Evolutionary conservation across 2,888 invertebrate genomes (phyloP).

Genomic region (Meta bourneti): DNA sequence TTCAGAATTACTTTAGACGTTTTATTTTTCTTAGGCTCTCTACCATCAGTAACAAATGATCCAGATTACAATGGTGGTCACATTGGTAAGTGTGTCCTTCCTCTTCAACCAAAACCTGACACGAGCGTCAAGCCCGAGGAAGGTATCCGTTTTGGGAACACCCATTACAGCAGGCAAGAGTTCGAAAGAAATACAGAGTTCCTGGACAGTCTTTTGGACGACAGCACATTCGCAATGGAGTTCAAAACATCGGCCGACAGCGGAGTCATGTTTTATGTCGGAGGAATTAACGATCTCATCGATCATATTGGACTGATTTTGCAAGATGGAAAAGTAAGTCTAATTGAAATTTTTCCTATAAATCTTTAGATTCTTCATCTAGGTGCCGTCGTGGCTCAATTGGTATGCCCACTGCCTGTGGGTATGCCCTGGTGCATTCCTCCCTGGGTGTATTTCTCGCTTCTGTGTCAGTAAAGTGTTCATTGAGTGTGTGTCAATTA

Average conservation of each 20-base stretch:
- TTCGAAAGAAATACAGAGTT: slow-evolving; percentile 63
- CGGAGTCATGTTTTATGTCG: slow-evolving; percentile 90
- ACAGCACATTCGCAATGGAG: slow-evolving; percentile 76
- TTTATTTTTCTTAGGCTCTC: not conserved
- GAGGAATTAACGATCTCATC: slow-evolving; percentile 83
- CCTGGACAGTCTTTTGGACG: slow-evolving; percentile 69
- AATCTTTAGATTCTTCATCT: no score
- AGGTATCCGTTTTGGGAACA: slow-evolving; percentile 78
- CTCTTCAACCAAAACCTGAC: slow-evolving; percentile 83
- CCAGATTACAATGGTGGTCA: slow-evolving; percentile 70
- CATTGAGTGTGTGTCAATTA: no score
- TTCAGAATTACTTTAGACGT: no score
- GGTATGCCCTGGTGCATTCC: no score
- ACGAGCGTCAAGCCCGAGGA: slow-evolving; percentile 81
- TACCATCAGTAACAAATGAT: not conserved
- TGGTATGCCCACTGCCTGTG: no score
- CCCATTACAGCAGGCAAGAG: slow-evolving; percentile 75
- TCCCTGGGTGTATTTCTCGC: no score
- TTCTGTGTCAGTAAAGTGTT: no score
- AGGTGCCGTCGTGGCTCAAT: no score
- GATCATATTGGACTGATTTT: slow-evolving; percentile 90
- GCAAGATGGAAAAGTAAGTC: slow-evolving; percentile 86
- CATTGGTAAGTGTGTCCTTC: slow-evolving; percentile 83
- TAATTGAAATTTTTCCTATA: not conserved
- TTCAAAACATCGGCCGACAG: slow-evolving; percentile 66